Evolutionary conservation across 2,797 vertebrate species (phyloP).

Genomic region (Sylvilagus floridanus): DNA sequence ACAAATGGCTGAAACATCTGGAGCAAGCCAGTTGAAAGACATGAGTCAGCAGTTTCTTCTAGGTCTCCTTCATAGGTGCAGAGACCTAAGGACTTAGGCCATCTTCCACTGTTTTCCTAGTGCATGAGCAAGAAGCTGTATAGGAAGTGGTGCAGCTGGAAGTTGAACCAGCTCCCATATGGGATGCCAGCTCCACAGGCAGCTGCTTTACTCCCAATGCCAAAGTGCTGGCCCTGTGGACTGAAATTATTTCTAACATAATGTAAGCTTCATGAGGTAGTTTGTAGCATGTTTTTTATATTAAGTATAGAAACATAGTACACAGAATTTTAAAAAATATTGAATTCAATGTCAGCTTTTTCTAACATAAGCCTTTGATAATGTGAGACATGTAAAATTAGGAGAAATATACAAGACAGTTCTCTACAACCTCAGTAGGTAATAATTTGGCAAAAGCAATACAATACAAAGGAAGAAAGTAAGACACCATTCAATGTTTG

Average conservation of each 20-base stretch:
- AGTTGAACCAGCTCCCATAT: too few species aligned
- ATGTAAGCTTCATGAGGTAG: not conserved
- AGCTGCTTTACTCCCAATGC: too few species aligned
- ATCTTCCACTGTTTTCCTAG: too few species aligned
- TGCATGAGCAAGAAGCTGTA: too few species aligned
- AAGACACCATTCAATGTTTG: not conserved
- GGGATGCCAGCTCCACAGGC: too few species aligned
- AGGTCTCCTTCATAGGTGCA: too few species aligned
- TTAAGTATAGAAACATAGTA: not conserved
- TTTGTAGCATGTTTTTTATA: not conserved
- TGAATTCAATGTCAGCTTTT: not conserved
- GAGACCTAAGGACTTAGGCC: too few species aligned
- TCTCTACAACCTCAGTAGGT: fast-evolving
- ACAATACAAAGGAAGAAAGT: not conserved
- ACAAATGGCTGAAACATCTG: too few species aligned
- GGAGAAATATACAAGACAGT: not conserved
- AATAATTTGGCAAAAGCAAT: not conserved
- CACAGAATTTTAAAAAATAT: not conserved
- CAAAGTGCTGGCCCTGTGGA: too few species aligned
- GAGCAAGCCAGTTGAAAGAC: too few species aligned
- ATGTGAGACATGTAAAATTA: not conserved
- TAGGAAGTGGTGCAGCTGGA: too few species aligned
- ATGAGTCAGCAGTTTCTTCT: too few species aligned
- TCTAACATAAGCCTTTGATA: not conserved
- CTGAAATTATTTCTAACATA: not conserved